A percentile compares a stretch with the other conserved stretches of the same genome.
These are phyloP conservation scores for Phragmatobia fuliginosa DNA, from an alignment of 2,888 invertebrate genomes.

Conservation along the genomic window DNA sequence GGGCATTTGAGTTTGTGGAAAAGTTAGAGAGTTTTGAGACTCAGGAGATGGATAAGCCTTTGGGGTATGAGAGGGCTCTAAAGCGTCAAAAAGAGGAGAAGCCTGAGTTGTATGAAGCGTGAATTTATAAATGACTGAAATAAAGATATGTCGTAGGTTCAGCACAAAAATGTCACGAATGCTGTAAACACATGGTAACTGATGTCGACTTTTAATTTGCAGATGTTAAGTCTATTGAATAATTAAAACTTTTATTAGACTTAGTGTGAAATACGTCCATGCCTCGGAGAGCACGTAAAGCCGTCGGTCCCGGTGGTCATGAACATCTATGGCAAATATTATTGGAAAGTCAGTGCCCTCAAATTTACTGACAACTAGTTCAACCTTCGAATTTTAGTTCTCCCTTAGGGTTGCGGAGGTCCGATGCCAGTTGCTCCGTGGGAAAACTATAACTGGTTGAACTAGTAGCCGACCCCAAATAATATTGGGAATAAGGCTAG, in stretches of 20 bases:
- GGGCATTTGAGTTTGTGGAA: slow-evolving; percentile 48
- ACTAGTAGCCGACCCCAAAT: no score
- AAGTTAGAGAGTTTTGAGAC: slow-evolving; percentile 36
- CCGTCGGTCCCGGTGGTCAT: no score
- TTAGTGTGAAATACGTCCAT: not conserved
- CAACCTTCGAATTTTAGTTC: no score
- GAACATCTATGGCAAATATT: no score
- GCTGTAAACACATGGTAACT: not conserved
- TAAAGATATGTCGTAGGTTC: not conserved
- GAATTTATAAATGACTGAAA: slow-evolving; percentile 22
- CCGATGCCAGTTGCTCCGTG: no score
- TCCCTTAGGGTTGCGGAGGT: no score
- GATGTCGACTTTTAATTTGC: not conserved
- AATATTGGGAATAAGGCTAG: no score
- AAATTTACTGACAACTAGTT: no score
- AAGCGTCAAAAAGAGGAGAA: slow-evolving; percentile 61
- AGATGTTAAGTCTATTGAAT: not conserved
- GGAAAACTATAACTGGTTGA: no score
- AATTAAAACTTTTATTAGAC: not conserved
- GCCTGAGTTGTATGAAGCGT: slow-evolving; percentile 76
- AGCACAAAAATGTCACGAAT: not conserved
- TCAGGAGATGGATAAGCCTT: slow-evolving; percentile 59
- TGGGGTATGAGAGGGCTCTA: slow-evolving; percentile 69
- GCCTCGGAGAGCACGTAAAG: no score
- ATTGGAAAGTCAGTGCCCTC: no score